Evolutionary conservation across 2,888 invertebrate genomes (phyloP), one percentile per base, ranked within the genome.

Genomic region (Bruchidius siliquastri): DNA sequence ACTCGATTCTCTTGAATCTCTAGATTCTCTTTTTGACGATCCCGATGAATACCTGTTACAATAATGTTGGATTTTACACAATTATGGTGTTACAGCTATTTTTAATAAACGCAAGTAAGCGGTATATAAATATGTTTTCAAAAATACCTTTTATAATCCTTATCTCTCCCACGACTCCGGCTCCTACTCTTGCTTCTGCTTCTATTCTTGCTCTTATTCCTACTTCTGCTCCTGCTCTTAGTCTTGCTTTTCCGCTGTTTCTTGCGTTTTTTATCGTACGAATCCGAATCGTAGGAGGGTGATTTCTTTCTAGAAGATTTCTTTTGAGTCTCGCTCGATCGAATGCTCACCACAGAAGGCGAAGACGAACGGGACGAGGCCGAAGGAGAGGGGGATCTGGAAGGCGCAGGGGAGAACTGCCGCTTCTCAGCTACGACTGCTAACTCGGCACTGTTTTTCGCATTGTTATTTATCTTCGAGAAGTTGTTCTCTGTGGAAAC

Each of bases 121-220:
- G n/a, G n/a, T n/a, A n/a, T n/a, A n/a, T n/a, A n/a, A n/a, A n/a
- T n/a, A n/a, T n/a, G n/a, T n/a, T n/a, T n/a, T 26, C 26, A 26
- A 26, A 26, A 26, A 26, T 26, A 26, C 49, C 49, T 49, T 49
- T 49, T 49, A 49, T 49, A 49, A 49, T 81, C 81, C 81, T 82
- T 82, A 81, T 81, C 81, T 80, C 82, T 81, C 75, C 81, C 77
- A 77, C 78, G 77, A 76, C 72, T 78, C 76, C 21, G 78, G 18
- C 79, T 76, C 22, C 76, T 75, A 69, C 76, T 75, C 69, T 76
- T 77, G 49, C 49, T 49, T 13, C 49, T 49, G 18, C 49, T 49
- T 18, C 49, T 49, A 49, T 20, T 26, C 68, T 75, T 75, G 22
- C 69, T 76, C 21, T 73, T 74, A 72, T 75, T 75, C 68, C 75